A percentile compares a stretch with the other conserved stretches of the same genome.
These are phyloP conservation scores for Chrysemys picta DNA, from an alignment of 2,113 vertebrate genomes.

Conservation along the genomic window DNA sequence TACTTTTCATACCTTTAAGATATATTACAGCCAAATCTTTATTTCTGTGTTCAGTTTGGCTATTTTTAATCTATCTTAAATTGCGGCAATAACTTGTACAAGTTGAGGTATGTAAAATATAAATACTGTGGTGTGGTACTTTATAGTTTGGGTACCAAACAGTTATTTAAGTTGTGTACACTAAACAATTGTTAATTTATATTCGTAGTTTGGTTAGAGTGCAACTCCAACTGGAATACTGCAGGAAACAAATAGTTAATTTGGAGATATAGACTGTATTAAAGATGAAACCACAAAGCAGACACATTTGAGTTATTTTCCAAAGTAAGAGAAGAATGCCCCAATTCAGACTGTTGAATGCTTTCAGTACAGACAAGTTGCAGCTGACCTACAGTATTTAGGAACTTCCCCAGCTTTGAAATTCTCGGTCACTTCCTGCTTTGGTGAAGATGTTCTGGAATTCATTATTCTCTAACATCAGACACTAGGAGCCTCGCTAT, in stretches of 20 bases:
- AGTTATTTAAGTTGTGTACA: background rate
- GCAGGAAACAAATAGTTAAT: background rate
- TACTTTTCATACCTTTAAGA: background rate
- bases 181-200: background rate
- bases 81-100: background rate
- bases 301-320: background rate
- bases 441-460: background rate
- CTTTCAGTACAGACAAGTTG: slow-evolving; percentile 33
- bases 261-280: background rate
- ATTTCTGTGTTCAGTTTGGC: background rate
- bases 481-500: background rate
- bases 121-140: background rate
- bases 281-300: background rate
- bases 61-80: background rate
- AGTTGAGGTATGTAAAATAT: background rate
- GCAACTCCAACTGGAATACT: background rate
- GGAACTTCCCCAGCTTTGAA: background rate
- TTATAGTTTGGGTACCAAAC: background rate
- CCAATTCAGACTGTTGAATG: background rate
- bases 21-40: background rate
- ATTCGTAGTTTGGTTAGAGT: background rate
- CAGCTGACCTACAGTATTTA: background rate
- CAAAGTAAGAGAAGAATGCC: background rate
- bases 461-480: background rate
- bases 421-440: background rate